Conservation (phyloP, 2,888 invertebrate genomes). For the Linnaemya vulpina region DNA sequence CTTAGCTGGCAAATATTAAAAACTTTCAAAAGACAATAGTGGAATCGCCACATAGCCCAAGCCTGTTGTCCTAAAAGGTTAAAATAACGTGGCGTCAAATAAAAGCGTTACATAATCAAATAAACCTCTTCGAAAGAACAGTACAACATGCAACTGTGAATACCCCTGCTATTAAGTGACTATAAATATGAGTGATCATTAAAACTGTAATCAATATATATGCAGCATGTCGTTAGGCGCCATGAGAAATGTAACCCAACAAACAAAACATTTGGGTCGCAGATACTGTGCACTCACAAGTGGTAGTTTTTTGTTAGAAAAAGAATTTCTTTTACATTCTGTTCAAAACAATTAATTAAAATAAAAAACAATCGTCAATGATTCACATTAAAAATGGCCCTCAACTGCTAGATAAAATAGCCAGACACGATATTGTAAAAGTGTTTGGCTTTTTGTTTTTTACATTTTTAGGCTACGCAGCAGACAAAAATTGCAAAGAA, state of each 20-base stretch:
- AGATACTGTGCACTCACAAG: neutral
- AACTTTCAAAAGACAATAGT: too few species aligned
- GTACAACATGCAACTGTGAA: neutral
- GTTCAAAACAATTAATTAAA: slow-evolving; percentile 57
- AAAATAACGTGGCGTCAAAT: too few species aligned
- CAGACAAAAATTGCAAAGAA: slow-evolving; percentile 16
- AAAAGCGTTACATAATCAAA: too few species aligned
- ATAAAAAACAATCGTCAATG: slow-evolving; percentile 48
- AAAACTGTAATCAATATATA: slow-evolving; percentile 25
- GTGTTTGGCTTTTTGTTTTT: neutral
- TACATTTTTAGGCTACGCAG: slow-evolving; percentile 15
- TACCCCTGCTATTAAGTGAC: neutral
- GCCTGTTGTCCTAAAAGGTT: too few species aligned
- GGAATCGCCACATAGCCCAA: too few species aligned
- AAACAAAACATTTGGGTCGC: neutral
- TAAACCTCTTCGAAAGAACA: too few species aligned
- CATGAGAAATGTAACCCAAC: neutral
- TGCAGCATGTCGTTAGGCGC: slow-evolving; percentile 60
- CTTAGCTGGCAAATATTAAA: too few species aligned
- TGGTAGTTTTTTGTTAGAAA: slow-evolving; percentile 1
- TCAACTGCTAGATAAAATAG: slow-evolving; percentile 31
- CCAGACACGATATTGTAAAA: slow-evolving; percentile 13
- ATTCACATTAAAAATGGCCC: slow-evolving; percentile 58
- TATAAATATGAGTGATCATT: neutral
- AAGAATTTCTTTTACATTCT: neutral